phyloP scores from a whole-genome alignment of 1,140 invertebrate genomes.

The Hirudo medicinalis region DNA sequence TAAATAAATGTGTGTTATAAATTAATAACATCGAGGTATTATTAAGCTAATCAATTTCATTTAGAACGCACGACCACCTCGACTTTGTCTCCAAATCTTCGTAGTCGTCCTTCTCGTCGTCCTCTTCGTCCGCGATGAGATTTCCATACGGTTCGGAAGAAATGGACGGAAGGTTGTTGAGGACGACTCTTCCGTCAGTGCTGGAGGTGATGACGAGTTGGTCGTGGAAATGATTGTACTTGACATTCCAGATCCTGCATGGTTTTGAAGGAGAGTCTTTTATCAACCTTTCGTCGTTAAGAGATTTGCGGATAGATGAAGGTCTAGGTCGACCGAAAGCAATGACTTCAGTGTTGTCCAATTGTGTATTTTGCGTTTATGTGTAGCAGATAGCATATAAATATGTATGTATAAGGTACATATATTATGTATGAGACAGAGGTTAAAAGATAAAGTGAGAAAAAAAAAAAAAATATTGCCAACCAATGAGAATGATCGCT shows the following conservation, averaged over 20 bases:
- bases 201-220: slow-evolving; percentile 86
- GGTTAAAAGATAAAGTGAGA: background rate
- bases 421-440: too few relatives aligned
- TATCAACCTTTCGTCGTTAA: too few relatives aligned
- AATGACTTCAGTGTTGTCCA: too few relatives aligned
- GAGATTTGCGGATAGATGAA: background rate
- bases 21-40: too few relatives aligned
- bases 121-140: slow-evolving; percentile 44
- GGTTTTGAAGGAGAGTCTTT: background rate
- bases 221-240: slow-evolving; percentile 91
- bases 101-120: slow-evolving; percentile 43
- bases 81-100: slow-evolving; percentile 27
- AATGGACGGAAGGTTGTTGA: slow-evolving; percentile 70
- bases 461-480: background rate
- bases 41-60: too few relatives aligned
- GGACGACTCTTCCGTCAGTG: slow-evolving; percentile 77
- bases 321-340: too few relatives aligned
- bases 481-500: slow-evolving; percentile 89
- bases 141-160: slow-evolving; percentile 63
- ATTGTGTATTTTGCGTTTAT: too few relatives aligned
- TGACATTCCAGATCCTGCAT: slow-evolving; percentile 72
- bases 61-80: too few relatives aligned
- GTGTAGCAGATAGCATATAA: too few relatives aligned
- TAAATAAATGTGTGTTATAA: too few relatives aligned
- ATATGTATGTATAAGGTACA: too few relatives aligned